Evolutionary conservation across 2,888 invertebrate species (phyloP).

Genomic region (Latrodectus elegans): DNA sequence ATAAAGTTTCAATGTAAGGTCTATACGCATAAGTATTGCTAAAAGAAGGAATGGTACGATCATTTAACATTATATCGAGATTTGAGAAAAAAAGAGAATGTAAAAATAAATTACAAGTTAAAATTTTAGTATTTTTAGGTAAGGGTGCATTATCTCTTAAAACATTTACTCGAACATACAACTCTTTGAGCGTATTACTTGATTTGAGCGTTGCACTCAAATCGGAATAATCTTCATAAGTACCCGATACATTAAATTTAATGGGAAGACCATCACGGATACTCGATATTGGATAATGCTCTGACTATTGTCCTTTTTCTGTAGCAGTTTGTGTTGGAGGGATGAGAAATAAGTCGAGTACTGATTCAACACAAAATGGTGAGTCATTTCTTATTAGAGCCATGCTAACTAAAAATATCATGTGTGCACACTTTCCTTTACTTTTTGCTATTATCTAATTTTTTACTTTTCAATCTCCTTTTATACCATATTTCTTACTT

Average conservation of each 20-base stretch:
- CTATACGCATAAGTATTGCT: conserved; percentile 18
- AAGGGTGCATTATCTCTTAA: not conserved
- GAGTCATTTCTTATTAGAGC: not conserved
- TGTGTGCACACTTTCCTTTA: not conserved
- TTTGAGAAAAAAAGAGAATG: conserved; percentile 36
- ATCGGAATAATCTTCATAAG: conserved; percentile 23
- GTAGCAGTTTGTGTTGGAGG: conserved; percentile 7
- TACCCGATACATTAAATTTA: conserved; percentile 36
- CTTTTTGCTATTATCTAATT: not conserved
- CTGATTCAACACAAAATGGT: conserved; percentile 15
- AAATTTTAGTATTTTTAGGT: not conserved
- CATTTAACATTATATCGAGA: conserved; percentile 1
- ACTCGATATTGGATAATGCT: conserved; percentile 24
- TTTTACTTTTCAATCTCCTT: conserved; percentile 6
- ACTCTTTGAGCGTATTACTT: not conserved
- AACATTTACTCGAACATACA: conserved; percentile 30
- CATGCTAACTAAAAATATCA: conserved; percentile 5
- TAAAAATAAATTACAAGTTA: conserved; percentile 20
- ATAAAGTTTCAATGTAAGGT: conserved; percentile 9
- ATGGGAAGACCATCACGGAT: conserved; percentile 22
- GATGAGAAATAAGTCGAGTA: conserved; percentile 15
- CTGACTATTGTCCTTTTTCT: conserved; percentile 19
- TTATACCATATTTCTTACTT: conserved; percentile 6
- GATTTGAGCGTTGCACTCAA: not conserved
- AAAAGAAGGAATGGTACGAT: conserved; percentile 6